Evolutionary conservation across 2,888 invertebrate species (phyloP), one percentile per base, ranked within the genome.

Genomic region (Brachypalpus laphriformis): DNA sequence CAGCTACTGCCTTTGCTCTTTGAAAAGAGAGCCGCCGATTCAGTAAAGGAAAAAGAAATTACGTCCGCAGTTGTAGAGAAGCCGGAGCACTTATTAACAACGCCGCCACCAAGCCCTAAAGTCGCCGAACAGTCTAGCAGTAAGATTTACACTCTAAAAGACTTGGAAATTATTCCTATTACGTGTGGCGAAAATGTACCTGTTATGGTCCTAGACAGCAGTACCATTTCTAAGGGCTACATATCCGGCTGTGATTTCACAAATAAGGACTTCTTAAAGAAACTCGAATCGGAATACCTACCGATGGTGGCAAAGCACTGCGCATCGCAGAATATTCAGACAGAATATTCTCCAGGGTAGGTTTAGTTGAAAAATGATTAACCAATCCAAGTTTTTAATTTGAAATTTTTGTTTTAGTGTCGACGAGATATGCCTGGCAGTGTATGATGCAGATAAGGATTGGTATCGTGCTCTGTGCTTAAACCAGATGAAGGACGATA

Each of bases 391-490:
- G 14, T 7, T 11, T 59, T 11, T 37, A 31, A 6, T 56, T 77
- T 22, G 25, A 34, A 7, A 20, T 57, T 71, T 49, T 66, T 34
- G 31, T 71, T 76, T 8, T 14, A 88, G 89, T n/a, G 71, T 76
- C 18, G 80, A 83, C 68, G 89, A 89, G 85, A 47, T 89, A 16
- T 89, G 89, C 59, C 81, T 89, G 51, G 86, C 87, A 2, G 70
- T 88, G 20, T 89, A 85, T 68, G 87, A 87, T 9, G 87, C 68
- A 0, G 89, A 89, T 54, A 87, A 87, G 1, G 87, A 88, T 18
- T 89, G 89, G 89, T 89, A 89, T 77, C 88, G 89, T 22, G 89
- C 88, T 0, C 7, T 88, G n/a, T 89, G 89, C 25, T 16, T 88
- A 0, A 65, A 87, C 22, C 5, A 66, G 2, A 45, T 68, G 54